These are phyloP conservation scores for Cheilosia variabilis DNA, from an alignment of 2,888 invertebrate genomes.

Conservation along the genomic window DNA sequence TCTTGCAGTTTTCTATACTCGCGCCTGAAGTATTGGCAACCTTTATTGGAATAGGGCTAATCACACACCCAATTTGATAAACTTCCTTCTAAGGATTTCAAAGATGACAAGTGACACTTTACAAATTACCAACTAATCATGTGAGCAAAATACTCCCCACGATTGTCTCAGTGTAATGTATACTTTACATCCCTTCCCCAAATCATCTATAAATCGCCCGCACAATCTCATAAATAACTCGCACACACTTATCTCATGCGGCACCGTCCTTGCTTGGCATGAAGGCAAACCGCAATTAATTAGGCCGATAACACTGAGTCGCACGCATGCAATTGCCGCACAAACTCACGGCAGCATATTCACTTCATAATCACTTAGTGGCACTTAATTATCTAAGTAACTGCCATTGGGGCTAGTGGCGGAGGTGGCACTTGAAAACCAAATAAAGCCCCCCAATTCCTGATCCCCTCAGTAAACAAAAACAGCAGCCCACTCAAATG, in stretches of 20 bases:
- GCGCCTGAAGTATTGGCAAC: too few species aligned
- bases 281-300: slow-evolving; percentile 60
- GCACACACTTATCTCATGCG: neutral
- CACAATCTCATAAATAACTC: slow-evolving; percentile 50
- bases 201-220: too few species aligned
- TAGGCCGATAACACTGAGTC: slow-evolving; percentile 69
- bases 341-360: slow-evolving; percentile 6
- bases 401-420: slow-evolving; percentile 20
- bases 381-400: slow-evolving; percentile 73
- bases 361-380: slow-evolving; percentile 71
- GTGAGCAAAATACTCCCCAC: neutral
- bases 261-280: slow-evolving; percentile 30
- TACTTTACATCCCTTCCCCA: slow-evolving; percentile 1
- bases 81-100: too few species aligned
- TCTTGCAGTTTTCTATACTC: too few species aligned
- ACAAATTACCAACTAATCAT: neutral
- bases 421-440: slow-evolving; percentile 30
- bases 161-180: neutral
- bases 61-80: too few species aligned
- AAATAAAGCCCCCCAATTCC: slow-evolving; percentile 3
- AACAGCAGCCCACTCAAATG: slow-evolving; percentile 64
- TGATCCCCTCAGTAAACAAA: slow-evolving; percentile 54
- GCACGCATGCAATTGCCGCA: slow-evolving; percentile 50
- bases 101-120: neutral
- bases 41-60: too few species aligned